Conservation (phyloP, 2,113 vertebrate genomes). For the Perca schrenkii region DNA sequence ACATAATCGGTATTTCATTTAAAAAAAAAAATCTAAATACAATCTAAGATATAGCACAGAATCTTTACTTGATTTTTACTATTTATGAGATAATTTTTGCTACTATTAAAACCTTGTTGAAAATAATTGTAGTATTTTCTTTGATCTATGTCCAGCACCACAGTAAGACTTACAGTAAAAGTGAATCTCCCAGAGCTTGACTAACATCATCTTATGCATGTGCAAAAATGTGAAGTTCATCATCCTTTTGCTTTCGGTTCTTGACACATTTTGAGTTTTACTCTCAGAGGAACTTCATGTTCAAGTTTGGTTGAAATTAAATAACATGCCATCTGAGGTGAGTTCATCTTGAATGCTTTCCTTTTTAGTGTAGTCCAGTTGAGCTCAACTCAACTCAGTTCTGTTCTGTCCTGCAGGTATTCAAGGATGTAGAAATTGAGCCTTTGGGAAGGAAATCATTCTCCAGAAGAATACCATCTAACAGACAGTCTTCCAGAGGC, state of each 20-base stretch:
- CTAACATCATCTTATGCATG: background rate
- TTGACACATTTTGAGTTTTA: background rate
- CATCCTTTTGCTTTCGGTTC: constrained; percentile 2
- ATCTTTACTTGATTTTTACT: background rate
- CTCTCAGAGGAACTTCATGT: background rate
- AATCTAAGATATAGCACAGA: no score
- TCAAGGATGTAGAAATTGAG: constrained; percentile 74
- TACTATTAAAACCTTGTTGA: background rate
- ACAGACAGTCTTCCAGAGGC: constrained; percentile 50
- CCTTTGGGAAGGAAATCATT: constrained; percentile 58
- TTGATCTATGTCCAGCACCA: background rate
- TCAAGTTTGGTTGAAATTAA: background rate
- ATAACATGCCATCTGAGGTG: background rate
- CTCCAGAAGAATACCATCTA: constrained; percentile 58
- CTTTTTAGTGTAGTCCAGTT: background rate
- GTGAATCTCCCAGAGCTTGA: background rate
- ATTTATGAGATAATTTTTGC: background rate
- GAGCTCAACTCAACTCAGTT: background rate
- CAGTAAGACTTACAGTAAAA: background rate
- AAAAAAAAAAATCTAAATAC: no score
- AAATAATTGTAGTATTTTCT: background rate
- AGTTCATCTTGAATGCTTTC: background rate
- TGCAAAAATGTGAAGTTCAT: background rate
- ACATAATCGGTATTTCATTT: no score
- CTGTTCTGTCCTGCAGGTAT: constrained; percentile 56